phyloP scores from a whole-genome alignment of 2,888 invertebrate species.

The Notodonta dromedarius region DNA sequence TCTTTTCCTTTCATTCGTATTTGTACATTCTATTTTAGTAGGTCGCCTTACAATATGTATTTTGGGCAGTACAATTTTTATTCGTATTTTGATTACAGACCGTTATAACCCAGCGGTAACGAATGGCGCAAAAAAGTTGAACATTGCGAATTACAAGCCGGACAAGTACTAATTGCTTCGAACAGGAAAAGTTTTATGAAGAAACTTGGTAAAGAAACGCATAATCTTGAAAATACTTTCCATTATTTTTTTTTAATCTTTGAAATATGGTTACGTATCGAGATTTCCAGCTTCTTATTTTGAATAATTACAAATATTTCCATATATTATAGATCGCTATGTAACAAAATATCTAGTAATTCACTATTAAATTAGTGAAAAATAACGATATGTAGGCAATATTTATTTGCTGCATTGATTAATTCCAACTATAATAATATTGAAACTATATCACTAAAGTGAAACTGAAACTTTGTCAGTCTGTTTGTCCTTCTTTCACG shows the following conservation, averaged over 20 bases:
- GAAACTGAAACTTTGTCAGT: slow-evolving; percentile 1
- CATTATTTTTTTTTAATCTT: neutral
- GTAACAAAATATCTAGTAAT: too few species aligned
- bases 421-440: neutral
- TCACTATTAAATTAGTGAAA: too few species aligned
- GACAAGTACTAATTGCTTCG: neutral
- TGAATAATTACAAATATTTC: too few species aligned
- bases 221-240: neutral
- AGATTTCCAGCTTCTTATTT: too few species aligned
- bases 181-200: neutral
- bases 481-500: slow-evolving; percentile 6
- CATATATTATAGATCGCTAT: too few species aligned
- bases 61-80: neutral
- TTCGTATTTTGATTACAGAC: slow-evolving; percentile 2
- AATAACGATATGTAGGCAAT: neutral
- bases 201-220: neutral
- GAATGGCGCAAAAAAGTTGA: neutral
- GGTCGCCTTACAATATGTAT: slow-evolving; percentile 3
- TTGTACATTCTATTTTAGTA: slow-evolving; percentile 20
- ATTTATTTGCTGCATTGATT: neutral
- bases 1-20: slow-evolving; percentile 15
- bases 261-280: too few species aligned
- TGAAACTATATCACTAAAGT: slow-evolving; percentile 3
- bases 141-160: neutral
- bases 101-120: neutral